A percentile compares a stretch with the other conserved stretches of the same genome.
Conservation (phyloP, 2,797 vertebrate genomes). For the Gila robusta region DNA sequence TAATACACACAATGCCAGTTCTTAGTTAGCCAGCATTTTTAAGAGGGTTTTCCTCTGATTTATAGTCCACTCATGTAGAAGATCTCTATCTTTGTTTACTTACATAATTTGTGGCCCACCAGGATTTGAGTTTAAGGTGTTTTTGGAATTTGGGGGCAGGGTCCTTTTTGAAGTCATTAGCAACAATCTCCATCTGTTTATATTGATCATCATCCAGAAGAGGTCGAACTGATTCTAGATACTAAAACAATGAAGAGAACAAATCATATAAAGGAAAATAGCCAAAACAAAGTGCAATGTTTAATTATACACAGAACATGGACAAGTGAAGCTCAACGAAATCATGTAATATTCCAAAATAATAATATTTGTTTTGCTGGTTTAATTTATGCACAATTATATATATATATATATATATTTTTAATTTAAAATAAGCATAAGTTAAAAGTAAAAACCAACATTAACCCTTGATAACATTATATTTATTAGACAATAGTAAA, state of each 20-base stretch:
- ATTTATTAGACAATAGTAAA: not conserved
- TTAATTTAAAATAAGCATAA: too few relatives aligned
- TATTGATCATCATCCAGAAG: slow-evolving; percentile 84
- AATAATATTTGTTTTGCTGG: too few relatives aligned
- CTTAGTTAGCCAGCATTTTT: not conserved
- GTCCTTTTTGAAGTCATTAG: slow-evolving; percentile 86
- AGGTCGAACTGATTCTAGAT: slow-evolving; percentile 89
- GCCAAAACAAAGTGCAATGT: not conserved
- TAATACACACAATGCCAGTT: not conserved
- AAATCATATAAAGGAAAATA: not conserved
- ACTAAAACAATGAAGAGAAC: slow-evolving; percentile 74
- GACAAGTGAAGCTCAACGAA: not conserved
- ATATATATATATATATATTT: rapidly evolving
- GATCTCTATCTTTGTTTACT: slow-evolving; percentile 65
- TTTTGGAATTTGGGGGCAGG: slow-evolving; percentile 87
- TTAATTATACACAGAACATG: not conserved
- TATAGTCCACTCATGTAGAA: not conserved
- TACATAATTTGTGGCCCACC: slow-evolving; percentile 95
- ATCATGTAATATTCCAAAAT: not conserved
- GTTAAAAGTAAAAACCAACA: not conserved
- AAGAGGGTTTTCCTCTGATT: not conserved
- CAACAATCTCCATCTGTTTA: slow-evolving; percentile 82
- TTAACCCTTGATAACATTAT: not conserved
- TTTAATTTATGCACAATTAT: too few relatives aligned
- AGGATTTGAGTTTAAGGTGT: slow-evolving; percentile 90